Evolutionary conservation across 2,888 invertebrate genomes (phyloP).

Genomic region (Parascotia fuliginaria): DNA sequence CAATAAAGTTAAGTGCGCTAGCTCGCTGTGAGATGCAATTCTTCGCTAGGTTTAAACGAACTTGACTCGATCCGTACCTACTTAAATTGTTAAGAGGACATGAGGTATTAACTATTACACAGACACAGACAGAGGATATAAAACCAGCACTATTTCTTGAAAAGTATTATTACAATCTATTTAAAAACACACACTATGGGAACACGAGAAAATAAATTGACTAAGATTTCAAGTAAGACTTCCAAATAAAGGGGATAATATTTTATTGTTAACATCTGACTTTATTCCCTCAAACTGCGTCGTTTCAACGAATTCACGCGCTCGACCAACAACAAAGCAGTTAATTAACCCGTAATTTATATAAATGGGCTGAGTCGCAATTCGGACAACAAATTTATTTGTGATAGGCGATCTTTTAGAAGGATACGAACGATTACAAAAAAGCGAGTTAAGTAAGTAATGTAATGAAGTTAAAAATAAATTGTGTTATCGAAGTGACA

Average conservation of each 20-base stretch:
- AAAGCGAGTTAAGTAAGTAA: conserved; percentile 31
- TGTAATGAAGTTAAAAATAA: conserved; percentile 34
- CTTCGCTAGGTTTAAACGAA: conserved; percentile 26
- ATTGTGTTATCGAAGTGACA: conserved; percentile 32
- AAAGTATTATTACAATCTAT: conserved; percentile 17
- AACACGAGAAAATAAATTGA: conserved; percentile 22
- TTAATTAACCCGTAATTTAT: conserved; percentile 79
- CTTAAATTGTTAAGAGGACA: conserved; percentile 25
- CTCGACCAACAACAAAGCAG: conserved; percentile 69
- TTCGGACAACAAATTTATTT: conserved; percentile 72
- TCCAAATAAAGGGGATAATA: conserved; percentile 50
- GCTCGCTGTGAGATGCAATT: conserved; percentile 32
- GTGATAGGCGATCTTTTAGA: conserved; percentile 67
- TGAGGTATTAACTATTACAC: conserved; percentile 16
- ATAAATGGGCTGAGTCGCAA: conserved; percentile 70
- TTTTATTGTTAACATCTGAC: conserved; percentile 60
- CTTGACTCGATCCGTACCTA: conserved; percentile 18
- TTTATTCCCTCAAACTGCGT: conserved; percentile 59
- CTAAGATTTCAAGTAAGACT: conserved; percentile 19
- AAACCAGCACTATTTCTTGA: conserved; percentile 22
- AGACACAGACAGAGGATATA: conserved; percentile 16
- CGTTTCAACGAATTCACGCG: conserved; percentile 69
- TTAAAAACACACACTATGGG: conserved; percentile 5
- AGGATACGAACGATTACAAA: conserved; percentile 46
- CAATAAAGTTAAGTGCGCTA: conserved; percentile 59